Evolutionary conservation across 2,888 invertebrate genomes (phyloP), one percentile per base, ranked within the genome.

Genomic region (Zele albiditarsus): DNA sequence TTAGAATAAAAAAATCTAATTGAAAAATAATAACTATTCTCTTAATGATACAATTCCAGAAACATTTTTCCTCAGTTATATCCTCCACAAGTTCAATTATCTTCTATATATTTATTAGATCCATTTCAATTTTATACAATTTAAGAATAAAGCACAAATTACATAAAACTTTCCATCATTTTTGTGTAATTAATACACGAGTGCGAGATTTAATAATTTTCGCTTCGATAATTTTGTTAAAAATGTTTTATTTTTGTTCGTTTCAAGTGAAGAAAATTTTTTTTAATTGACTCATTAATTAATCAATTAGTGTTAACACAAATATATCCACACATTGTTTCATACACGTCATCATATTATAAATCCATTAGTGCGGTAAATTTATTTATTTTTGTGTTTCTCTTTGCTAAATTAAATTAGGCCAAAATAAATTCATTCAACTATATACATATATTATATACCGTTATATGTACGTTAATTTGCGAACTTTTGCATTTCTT

Each of bases 121-220:
- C 5, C 3, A 31, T 5, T 31, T 31, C 31, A 31, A 31, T 8
- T 31, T 31, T 2, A 31, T 31, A 31, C 31, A 33, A 33, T 10
- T 42, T 23, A 25, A 42, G 42, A 75, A 70, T 73, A 79, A 79
- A 71, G 74, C 77, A 78, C 74, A 79, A 78, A 79, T 78, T 78
- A 77, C 77, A 77, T 79, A 79, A n/a, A 79, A 78, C 79, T 78
- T 78, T 78, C 8, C 79, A 77, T 79, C 73, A 74, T 60, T 73
- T 76, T 31, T 58, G 42, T 27, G 4, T 28, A 4, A 16, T 8
- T 53, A 8, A 53, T 20, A 1, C 8, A 53, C n/a, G 16, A n/a
- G 33, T 12, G 27, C 20, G 53, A 28, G n/a, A 68, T 28, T 68
- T 31, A 63, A 53, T 63, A 20, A 53, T 53, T 49, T 68, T 8